Base-by-base conservation (phyloP, 2,797 vertebrate genomes). In the Macrochelys suwanniensis region DNA sequence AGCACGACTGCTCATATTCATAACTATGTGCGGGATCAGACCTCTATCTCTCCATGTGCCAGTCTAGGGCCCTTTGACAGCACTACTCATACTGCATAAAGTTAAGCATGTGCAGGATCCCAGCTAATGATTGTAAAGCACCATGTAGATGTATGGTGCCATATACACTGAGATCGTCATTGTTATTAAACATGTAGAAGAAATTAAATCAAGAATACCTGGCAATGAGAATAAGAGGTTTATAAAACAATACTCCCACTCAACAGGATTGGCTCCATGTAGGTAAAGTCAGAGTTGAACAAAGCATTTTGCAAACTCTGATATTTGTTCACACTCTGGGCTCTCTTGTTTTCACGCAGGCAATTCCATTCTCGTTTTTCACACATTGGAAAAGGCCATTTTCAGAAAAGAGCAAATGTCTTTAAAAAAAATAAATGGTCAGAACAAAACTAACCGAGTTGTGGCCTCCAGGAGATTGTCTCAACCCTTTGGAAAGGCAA, bases 371-470 rank as follows among this genome's bases (percentile, higher is more conserved):
- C 49, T 95, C 82, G 50, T 93, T 93, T 96, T 95, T 95, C 85
- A 91, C 80, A 91, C 47, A 31, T 7, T 86, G 68, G 68, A 92
- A 87, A 94, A 68, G 79, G 92, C 49, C 19, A 49, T 88, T 95
- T 92, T 82, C 76, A 94, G 88, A 92, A 94, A 90, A 83, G 19
- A 94, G 78, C 8, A 90, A 95, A 50, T 94, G 80, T 89, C 92
- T 80, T 37, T n/a, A 51, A 28, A 11, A n/a, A 16, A 15, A 51
- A 28, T 9, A n/a, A 4, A 19, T 78, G 7, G 57, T 2, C 17
- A 94, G 81, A 95, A 57, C 42, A 87, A 93, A 95, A 89, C 88
- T 89, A 94, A 94, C 80, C 89, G 92, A 96, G 26, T 31, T 90
- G 53, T 94, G 94, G 80, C 76, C 85, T 94, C 23, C 1, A 37